These are phyloP conservation scores for Zaprionus bogoriensis DNA, from an alignment of 2,888 invertebrate species.

Conservation along the genomic window DNA sequence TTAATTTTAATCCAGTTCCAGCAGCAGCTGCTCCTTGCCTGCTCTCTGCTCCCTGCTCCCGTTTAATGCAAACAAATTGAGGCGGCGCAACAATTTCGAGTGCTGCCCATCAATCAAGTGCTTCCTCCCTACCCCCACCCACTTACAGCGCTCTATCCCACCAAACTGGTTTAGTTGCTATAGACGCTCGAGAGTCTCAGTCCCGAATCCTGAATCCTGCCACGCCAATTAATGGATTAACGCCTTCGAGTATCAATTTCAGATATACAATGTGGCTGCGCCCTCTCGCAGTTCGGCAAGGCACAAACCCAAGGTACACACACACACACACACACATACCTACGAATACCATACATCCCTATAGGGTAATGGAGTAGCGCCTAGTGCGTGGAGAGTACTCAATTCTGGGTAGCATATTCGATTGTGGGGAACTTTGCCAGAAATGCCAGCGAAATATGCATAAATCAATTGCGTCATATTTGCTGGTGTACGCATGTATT, in stretches of 20 bases:
- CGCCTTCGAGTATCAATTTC: conserved; percentile 73
- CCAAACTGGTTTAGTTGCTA: neutral
- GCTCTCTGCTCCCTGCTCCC: neutral
- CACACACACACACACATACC: neutral
- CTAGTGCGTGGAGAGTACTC: neutral
- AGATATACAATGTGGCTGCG: conserved; percentile 82
- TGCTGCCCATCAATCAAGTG: conserved; percentile 56
- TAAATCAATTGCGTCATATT: conserved; percentile 46
- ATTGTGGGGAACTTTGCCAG: conserved; percentile 1
- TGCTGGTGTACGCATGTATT: too few species aligned
- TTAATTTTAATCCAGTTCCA: conserved; percentile 23
- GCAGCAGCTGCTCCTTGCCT: conserved; percentile 13
- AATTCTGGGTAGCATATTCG: neutral
- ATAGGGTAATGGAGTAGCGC: neutral
- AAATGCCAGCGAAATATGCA: conserved; percentile 35
- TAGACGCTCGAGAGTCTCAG: conserved; percentile 18
- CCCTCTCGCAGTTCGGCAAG: conserved; percentile 81
- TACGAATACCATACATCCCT: neutral
- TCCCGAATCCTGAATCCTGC: neutral
- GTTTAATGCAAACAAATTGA: conserved; percentile 61
- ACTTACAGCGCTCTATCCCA: neutral
- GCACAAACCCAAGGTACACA: conserved; percentile 76
- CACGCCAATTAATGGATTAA: conserved; percentile 49
- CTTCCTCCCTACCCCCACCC: neutral
- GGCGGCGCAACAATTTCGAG: conserved; percentile 49